These are phyloP conservation scores for Neuroterus valhalla DNA, from an alignment of 1,140 invertebrate genomes.

Conservation along the genomic window DNA sequence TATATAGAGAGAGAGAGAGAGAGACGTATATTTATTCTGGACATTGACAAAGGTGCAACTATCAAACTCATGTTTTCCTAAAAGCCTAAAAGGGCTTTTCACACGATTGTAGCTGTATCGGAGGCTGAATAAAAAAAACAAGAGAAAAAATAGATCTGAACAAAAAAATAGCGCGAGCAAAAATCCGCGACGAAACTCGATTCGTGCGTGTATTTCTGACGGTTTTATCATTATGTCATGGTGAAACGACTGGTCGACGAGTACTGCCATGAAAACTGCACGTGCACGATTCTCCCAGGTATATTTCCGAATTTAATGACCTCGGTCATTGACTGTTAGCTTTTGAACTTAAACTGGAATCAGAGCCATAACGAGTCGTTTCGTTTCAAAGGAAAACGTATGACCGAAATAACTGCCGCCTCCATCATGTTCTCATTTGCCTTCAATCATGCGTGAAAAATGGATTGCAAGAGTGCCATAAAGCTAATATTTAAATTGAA, in stretches of 20 bases:
- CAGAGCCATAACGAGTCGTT: slow-evolving; percentile 8
- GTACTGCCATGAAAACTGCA: neutral
- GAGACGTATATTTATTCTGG: too few species aligned
- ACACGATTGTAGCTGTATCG: neutral
- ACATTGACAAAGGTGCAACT: too few species aligned
- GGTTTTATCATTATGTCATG: slow-evolving; percentile 13
- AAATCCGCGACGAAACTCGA: slow-evolving; percentile 15
- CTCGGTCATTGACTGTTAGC: slow-evolving; percentile 1
- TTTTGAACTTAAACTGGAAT: slow-evolving; percentile 27
- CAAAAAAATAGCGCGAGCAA: neutral
- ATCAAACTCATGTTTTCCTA: neutral
- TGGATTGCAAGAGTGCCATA: neutral
- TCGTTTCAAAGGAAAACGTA: slow-evolving; percentile 21
- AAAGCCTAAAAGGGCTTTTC: neutral
- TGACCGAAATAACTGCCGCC: neutral
- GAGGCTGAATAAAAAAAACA: neutral
- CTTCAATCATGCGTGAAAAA: neutral
- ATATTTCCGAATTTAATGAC: slow-evolving; percentile 24
- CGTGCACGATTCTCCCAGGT: slow-evolving; percentile 10
- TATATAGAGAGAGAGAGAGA: too few species aligned
- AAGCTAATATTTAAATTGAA: neutral
- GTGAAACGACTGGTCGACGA: slow-evolving; percentile 1
- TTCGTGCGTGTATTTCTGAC: slow-evolving; percentile 5
- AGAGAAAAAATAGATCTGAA: neutral
- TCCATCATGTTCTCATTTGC: neutral